Evolutionary conservation across 2,888 invertebrate genomes (phyloP), one percentile per base, ranked within the genome.

Genomic region (Cremastinae sp.): DNA sequence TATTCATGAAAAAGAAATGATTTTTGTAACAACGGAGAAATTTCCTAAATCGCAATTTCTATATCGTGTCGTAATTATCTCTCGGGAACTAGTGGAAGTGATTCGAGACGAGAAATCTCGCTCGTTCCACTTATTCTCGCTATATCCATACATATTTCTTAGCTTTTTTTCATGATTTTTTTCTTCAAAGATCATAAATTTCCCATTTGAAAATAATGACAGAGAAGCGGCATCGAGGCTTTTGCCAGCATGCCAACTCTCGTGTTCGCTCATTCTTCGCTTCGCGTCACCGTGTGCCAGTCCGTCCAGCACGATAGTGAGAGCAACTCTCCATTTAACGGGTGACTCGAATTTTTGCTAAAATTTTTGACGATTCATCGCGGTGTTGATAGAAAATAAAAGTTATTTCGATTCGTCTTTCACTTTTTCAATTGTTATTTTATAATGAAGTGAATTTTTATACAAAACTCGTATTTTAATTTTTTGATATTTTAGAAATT

Each of bases 21-120:
- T 16, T 28, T 41, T 22, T n/a, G 20, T 41, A 58, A 41, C 41
- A 14, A n/a, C 1, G 20, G 28, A 8, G 18, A 22, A 66, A 73
- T 59, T 35, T 47, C 53, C 51, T 53, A 66, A 71, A 71, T 43
- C 18, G 47, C 41, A 59, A 69, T 59, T 49, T 51, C 28, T 59
- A n/a, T 58, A 59, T 69, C 28, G 51, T 51, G 43, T 12, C 45
- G 55, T 56, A 72, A 72, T 75, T 51, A 61, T 45, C 51, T 45
- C 51, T 65, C 65, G 74, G 72, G 5, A 62, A 71, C 51, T 64
- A 64, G 70, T 76, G 64, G 70, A 76, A 78, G 75, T 70, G 75
- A 78, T 78, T 74, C 65, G 75, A 75, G 73, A 76, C 74, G 75
- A 79, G 79, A 79, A 79, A 79, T 78, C 75, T 69, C 73, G 74